Evolutionary conservation across 2,113 vertebrate species (phyloP), one percentile per base, ranked within the genome.

Genomic region (Strix uralensis): DNA sequence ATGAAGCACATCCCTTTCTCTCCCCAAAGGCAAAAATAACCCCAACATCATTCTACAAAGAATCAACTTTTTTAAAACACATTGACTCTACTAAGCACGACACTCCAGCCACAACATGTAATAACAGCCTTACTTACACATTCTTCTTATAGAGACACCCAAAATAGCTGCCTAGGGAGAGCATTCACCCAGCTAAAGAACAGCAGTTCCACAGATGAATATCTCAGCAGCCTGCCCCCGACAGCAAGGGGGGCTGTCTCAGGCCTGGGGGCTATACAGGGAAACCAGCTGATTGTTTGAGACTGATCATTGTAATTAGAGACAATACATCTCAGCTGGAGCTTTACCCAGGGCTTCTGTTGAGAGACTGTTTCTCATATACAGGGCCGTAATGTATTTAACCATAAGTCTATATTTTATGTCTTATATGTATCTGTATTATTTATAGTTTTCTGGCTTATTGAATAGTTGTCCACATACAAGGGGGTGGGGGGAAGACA

Each of bases 201-300:
- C 7, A 65, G 29, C 18, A n/a, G 7, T 0, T 42, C 32, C 21
- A 1, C 15, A 63, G 19, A 13, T 4, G 13, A 73, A 18, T 61
- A 38, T 6, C 51, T 21, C 23, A 15, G 21, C 15, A 66, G 2
- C 25, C 17, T 44, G 3, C 6, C 15, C 7, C 10, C 14, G 46
- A 3, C 2, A 49, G 4, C 2, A 13, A 23, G 0, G 0, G 1
- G 2, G 0, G 0, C 2, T 49, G 0, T 1, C 2, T 9, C 5
- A 4, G 22, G 4, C 27, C 5, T 25, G 11, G 16, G 36, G 7
- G 9, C 2, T 36, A 21, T n/a, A 18, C 11, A 51, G 42, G 38
- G 29, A 42, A 44, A 70, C 13, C 34, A 42, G 63, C 30, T 38
- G n/a, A 32, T 66, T 30, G 6, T 11, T 29, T 90, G 74, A 62